Conservation (phyloP, 2,888 invertebrate genomes). For the Drosophila mulleri region DNA sequence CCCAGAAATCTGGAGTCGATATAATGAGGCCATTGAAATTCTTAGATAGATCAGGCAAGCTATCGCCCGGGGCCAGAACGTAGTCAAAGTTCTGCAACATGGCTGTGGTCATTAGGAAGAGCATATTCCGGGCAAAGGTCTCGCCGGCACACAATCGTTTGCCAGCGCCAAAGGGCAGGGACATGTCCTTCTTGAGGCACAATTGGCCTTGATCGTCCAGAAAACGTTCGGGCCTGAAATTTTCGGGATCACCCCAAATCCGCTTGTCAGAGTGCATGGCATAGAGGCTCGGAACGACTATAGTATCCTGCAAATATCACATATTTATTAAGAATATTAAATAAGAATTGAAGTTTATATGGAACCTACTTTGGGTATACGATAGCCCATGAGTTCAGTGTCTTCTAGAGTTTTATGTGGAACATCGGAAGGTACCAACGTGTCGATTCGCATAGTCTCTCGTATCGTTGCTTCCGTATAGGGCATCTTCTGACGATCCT, state of each 20-base stretch:
- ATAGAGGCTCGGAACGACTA: conserved; percentile 87
- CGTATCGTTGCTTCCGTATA: conserved; percentile 88
- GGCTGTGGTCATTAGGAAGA: conserved; percentile 87
- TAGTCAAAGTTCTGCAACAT: conserved; percentile 89
- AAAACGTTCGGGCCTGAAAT: conserved; percentile 89
- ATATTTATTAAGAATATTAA: not conserved
- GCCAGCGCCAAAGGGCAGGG: conserved; percentile 89
- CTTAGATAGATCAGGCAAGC: conserved; percentile 85
- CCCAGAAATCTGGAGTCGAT: conserved; percentile 87
- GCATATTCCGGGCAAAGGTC: conserved; percentile 88
- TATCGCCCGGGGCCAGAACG: conserved; percentile 86
- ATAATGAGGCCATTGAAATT: conserved; percentile 86
- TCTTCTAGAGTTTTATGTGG: conserved; percentile 86
- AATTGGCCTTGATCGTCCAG: conserved; percentile 87
- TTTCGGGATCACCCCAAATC: conserved; percentile 88
- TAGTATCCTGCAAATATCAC: conserved; percentile 84
- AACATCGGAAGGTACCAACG: conserved; percentile 87
- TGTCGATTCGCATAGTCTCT: conserved; percentile 87
- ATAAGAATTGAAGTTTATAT: not conserved
- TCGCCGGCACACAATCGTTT: conserved; percentile 90
- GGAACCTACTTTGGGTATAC: conserved; percentile 86
- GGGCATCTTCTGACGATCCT: conserved; percentile 87
- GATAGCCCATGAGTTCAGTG: conserved; percentile 87
- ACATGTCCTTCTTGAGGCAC: conserved; percentile 86
- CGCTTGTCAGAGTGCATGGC: conserved; percentile 87